Conservation (phyloP, 2,888 invertebrate species). For the Drosophila gaucha region DNA sequence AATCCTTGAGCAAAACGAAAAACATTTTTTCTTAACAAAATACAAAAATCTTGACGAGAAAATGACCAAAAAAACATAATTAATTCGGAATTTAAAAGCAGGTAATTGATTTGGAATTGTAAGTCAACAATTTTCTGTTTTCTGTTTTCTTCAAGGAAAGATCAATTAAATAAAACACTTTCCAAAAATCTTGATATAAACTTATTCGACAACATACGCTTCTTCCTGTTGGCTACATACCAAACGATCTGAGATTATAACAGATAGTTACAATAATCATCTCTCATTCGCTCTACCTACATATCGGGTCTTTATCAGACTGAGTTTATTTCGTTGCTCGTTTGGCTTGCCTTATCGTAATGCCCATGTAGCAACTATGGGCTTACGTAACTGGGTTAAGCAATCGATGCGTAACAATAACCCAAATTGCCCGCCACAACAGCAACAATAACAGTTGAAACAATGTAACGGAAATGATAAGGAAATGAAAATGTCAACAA, state of each 20-base stretch:
- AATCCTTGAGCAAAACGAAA: not conserved
- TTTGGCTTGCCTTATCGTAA: slow-evolving; percentile 34
- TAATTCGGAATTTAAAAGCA: not conserved
- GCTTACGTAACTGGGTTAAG: slow-evolving; percentile 51
- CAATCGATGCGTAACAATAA: slow-evolving; percentile 67
- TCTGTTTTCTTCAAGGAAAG: not conserved
- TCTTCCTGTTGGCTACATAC: slow-evolving; percentile 1
- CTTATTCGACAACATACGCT: slow-evolving; percentile 2
- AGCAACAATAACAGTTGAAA: slow-evolving; percentile 6
- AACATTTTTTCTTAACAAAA: too few relatives aligned
- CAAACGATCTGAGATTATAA: slow-evolving; percentile 2
- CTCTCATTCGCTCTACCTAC: not conserved
- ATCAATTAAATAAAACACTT: too few relatives aligned
- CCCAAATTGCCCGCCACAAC: slow-evolving; percentile 49
- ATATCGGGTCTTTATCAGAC: slow-evolving; percentile 17
- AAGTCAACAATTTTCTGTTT: not conserved
- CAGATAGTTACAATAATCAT: slow-evolving; percentile 11
- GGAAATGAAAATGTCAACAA: slow-evolving; percentile 58
- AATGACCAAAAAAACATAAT: not conserved
- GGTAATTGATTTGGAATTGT: not conserved
- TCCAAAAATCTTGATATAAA: not conserved
- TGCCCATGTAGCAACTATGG: slow-evolving; percentile 25
- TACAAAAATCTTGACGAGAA: not conserved
- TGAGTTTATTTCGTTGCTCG: slow-evolving; percentile 6
- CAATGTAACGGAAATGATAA: slow-evolving; percentile 50